Evolutionary conservation across 35 echinoderm and acorn worm species (phyloP), one percentile per base, ranked within the genome.

Genomic region (Lytechinus pictus): DNA sequence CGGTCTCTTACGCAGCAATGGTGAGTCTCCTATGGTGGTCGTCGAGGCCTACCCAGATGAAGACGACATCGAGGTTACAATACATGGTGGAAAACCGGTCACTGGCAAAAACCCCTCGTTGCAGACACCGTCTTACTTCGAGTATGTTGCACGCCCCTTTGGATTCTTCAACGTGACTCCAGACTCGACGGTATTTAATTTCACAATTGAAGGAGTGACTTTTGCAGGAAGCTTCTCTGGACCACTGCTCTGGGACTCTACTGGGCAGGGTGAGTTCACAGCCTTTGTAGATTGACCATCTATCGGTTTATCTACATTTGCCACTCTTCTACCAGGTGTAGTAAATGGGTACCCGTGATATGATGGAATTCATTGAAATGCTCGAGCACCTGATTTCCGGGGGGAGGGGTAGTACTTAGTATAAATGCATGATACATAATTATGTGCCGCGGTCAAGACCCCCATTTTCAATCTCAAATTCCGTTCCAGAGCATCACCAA

Each of bases 111-210:
- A 97, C 24, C 97, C 97, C 11, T 79, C 86, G 61, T 16, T 92
- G 14, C 27, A 56, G 51, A 54, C 94, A 56, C 97, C 98, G 10
- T 28, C 98, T 21, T 54, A 97, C 58, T 99, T 99, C 55, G 61
- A 95, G 87, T 99, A 97, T 96, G 94, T 95, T 12, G 94, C 97
- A 56, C 61, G 72, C n/a, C 96, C 86, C 14, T 96, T 95, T 93
- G 98, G 98, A 12, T 97, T 91, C 27, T 99, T 97, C 95, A 99
- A 97, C 28, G 98, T 99, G 14, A 97, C 98, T 33, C 55, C 86
- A 1, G 94, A 95, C 19, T 92, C 88, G 27, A 99, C 98, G 5
- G 51, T 89, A 1, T 99, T 99, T 54, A 86, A 97, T 92, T 96
- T 99, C 91, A 96, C 97, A 5, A 92, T 97, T 11, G 89, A 87